Percentiles rank a stretch among this genome's conserved stretches.
phyloP scores from a whole-genome alignment of 2,113 vertebrate genomes.

The Mus pahari region DNA sequence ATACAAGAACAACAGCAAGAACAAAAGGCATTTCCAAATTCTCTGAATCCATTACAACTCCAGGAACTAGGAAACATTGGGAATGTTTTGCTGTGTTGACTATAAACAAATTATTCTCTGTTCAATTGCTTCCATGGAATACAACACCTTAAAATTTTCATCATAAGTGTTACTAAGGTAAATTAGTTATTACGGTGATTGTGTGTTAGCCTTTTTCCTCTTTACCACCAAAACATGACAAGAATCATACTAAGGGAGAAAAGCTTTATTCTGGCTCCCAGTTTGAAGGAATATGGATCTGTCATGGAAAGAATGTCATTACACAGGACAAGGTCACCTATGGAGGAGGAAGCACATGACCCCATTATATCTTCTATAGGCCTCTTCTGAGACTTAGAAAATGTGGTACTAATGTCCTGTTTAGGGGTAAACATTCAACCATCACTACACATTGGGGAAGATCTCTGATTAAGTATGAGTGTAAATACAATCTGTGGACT shows the following conservation, averaged over 20 bases:
- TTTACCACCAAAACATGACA: background rate
- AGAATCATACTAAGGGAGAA: no score
- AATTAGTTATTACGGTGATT: constrained; percentile 11
- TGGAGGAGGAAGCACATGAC: background rate
- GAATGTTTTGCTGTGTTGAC: background rate
- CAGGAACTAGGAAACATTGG: no score
- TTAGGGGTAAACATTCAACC: background rate
- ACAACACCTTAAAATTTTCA: background rate
- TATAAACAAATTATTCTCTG: background rate
- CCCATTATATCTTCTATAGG: background rate
- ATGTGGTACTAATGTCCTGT: background rate
- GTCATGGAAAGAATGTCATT: background rate
- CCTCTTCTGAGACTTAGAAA: background rate
- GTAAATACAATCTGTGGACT: background rate
- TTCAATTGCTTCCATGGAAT: background rate
- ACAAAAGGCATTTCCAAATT: background rate
- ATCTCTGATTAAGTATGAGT: background rate
- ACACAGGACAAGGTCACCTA: no score
- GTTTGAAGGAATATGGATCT: background rate
- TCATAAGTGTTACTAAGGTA: background rate
- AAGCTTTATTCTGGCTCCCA: background rate
- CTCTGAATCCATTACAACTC: background rate
- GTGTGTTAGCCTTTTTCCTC: background rate
- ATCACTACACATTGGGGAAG: background rate
- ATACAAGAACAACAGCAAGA: background rate